Base-by-base conservation (phyloP, 2,888 invertebrate species). In the Portevinia maculata region DNA sequence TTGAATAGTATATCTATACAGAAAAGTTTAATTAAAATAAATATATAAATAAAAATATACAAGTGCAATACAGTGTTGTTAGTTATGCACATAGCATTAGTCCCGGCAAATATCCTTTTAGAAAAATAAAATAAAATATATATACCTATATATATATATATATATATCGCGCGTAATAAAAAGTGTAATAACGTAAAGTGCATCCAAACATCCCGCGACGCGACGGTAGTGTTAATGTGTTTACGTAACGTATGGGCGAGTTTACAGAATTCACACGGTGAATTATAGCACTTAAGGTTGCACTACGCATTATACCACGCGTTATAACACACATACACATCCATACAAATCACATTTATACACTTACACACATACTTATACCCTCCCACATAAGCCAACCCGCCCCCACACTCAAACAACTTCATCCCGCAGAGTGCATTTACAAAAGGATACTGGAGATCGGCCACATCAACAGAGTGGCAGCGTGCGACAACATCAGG, bases 401-500 rank as follows among this genome's bases (percentile, higher is more conserved):
- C 15, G 24, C 19, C n/a, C 7, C 9, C 8, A 11, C 13, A 7
- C 9, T 6, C 37, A 24, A 11, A n/a, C 34, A 52, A 3, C 41
- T 11, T 17, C 19, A 11, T 8, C 21, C 32, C 64, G 37, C 50
- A 11, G 19, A 65, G 59, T 69, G 71, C 60, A 65, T 69, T 83
- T 55, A 15, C 60, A 8, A 70, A 76, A 59, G 65, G 76, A 76
- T 53, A 62, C 52, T 48, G 34, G 39, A 62, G 41, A 62, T 57
- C 37, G 57, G 67, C 69, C 52, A 44, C 67, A 84, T 57, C 41
- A 84, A 65, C 30, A 39, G 21, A 81, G 79, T 67, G 71, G 74
- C 78, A 53, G 19, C 44, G 75, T 57, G 73, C 67, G 64, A 52
- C 85, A 76, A 85, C 87, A 86, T 85, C 86, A 86, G 71, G 60